A percentile compares a stretch with the other conserved stretches of the same genome.
These are phyloP conservation scores for Asobara japonica DNA, from an alignment of 1,140 invertebrate genomes.

Conservation along the genomic window DNA sequence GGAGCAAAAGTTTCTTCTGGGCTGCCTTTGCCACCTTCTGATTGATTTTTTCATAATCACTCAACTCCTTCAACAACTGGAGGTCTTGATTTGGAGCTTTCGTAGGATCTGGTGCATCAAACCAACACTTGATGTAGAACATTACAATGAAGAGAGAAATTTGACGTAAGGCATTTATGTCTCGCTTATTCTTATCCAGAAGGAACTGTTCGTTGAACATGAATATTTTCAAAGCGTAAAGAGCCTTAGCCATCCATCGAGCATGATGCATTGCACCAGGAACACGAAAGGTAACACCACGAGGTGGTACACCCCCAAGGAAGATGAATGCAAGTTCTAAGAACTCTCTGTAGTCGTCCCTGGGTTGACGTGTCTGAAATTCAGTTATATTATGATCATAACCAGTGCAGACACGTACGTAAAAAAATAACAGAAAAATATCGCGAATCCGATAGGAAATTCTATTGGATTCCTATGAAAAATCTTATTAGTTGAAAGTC, in stretches of 20 bases:
- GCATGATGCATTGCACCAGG: constrained; percentile 26
- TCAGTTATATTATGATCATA: background rate
- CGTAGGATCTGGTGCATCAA: constrained; percentile 10
- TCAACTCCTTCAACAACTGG: constrained; percentile 21
- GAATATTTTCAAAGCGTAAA: constrained; percentile 41
- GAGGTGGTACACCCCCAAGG: constrained; percentile 24
- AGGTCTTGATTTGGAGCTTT: constrained; percentile 27
- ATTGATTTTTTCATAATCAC: constrained; percentile 33
- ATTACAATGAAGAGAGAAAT: constrained; percentile 26
- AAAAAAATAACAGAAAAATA: constrained; percentile 40
- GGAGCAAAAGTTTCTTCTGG: constrained; percentile 38
- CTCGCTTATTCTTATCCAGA: background rate
- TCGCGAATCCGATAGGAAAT: constrained; percentile 32
- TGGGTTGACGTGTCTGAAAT: constrained; percentile 1
- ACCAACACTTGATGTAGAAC: constrained; percentile 21
- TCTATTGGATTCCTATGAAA: no score
- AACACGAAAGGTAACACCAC: constrained; percentile 1
- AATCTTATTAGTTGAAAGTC: no score
- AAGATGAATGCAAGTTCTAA: constrained; percentile 43
- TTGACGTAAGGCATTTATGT: constrained; percentile 3
- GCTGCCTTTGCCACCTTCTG: constrained; percentile 29
- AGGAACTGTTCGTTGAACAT: constrained; percentile 15
- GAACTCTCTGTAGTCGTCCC: constrained; percentile 44
- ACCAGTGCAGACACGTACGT: background rate
- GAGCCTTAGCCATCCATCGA: constrained; percentile 41